Evolutionary conservation across 2,888 invertebrate genomes (phyloP).

Genomic region (Melanostoma mellinum): DNA sequence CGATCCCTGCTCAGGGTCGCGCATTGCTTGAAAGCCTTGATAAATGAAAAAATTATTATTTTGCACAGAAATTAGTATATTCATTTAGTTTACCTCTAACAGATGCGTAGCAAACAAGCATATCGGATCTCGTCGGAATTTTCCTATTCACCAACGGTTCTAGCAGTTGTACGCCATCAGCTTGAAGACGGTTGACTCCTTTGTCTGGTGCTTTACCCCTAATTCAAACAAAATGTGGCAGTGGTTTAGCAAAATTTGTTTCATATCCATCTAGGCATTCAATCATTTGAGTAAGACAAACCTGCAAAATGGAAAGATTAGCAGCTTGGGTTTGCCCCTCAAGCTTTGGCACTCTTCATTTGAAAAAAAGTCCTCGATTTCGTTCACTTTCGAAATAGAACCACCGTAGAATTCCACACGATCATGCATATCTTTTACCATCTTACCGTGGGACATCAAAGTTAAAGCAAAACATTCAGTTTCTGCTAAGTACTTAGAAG

Average conservation of each 20-base stretch:
- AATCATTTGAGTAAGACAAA: conserved; percentile 46
- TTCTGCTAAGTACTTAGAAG: conserved; percentile 80
- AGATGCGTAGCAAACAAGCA: conserved; percentile 87
- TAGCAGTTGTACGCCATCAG: conserved; percentile 54
- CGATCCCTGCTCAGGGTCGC: conserved; percentile 85
- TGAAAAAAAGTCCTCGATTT: conserved; percentile 85
- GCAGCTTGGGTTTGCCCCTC: conserved; percentile 86
- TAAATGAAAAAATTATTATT: conserved; percentile 17
- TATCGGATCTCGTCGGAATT: conserved; percentile 83
- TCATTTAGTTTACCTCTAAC: conserved; percentile 81
- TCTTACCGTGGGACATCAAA: conserved; percentile 87
- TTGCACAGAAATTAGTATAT: no score
- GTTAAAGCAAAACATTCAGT: conserved; percentile 86
- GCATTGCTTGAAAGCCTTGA: conserved; percentile 81
- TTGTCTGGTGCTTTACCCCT: conserved; percentile 80
- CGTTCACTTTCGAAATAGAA: conserved; percentile 82
- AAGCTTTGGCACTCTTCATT: conserved; percentile 83
- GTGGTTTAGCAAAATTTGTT: neutral
- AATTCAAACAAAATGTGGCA: conserved; percentile 50
- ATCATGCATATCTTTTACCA: conserved; percentile 82
- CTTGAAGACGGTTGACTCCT: conserved; percentile 75
- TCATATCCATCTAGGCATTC: no score
- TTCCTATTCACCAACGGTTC: conserved; percentile 45
- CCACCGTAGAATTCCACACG: conserved; percentile 85
- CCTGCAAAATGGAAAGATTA: conserved; percentile 89